These are phyloP conservation scores for Nothocercus nigrocapillus DNA, from an alignment of 2,113 vertebrate genomes.

Conservation along the genomic window DNA sequence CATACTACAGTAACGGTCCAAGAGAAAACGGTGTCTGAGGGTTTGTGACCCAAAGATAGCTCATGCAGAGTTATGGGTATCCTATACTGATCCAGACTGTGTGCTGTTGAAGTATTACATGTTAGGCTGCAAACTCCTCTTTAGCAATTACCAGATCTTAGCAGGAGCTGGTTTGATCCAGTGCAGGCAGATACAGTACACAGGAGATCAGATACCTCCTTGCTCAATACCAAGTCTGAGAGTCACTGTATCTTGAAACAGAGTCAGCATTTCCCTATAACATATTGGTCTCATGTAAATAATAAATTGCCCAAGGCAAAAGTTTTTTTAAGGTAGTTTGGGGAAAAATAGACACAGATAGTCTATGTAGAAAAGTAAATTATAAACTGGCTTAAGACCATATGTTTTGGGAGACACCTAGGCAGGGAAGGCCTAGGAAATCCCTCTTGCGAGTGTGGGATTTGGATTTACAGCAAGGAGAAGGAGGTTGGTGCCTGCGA, in stretches of 20 bases:
- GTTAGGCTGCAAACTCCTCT: not conserved
- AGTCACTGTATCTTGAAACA: not conserved
- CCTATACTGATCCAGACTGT: not conserved
- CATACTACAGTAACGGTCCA: not conserved
- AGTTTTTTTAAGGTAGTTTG: not conserved
- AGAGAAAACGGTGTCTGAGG: not conserved
- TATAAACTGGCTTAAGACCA: not conserved
- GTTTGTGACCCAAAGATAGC: not conserved
- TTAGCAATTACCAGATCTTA: not conserved
- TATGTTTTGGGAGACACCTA: not conserved
- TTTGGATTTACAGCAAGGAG: not conserved
- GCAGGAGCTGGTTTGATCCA: constrained; percentile 2
- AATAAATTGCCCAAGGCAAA: not conserved
- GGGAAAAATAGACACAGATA: not conserved
- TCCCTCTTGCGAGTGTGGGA: not conserved
- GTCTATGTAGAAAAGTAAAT: not conserved
- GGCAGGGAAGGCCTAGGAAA: not conserved
- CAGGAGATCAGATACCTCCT: not conserved
- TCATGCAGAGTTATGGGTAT: not conserved
- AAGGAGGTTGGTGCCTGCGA: not conserved
- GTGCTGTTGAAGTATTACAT: not conserved
- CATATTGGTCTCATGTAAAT: not conserved
- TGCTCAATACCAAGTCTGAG: not conserved
- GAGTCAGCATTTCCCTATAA: not conserved
- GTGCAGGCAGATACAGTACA: not conserved